A percentile compares a stretch with the other conserved stretches of the same genome.
phyloP scores from a whole-genome alignment of 2,113 vertebrate genomes.

The Peromyscus polionotus region DNA sequence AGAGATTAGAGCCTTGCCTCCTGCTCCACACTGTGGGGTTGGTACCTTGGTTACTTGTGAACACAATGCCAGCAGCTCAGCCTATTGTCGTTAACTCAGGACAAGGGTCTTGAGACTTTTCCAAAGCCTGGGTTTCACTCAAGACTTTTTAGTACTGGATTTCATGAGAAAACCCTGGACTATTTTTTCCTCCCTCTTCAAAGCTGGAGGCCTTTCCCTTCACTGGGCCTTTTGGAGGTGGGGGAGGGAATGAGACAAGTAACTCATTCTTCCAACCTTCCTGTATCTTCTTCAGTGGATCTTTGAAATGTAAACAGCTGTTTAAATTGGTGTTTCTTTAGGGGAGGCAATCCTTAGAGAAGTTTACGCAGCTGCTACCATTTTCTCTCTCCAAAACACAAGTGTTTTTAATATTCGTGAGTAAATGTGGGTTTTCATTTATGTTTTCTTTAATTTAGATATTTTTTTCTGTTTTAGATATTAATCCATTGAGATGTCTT shows the following conservation, averaged over 20 bases:
- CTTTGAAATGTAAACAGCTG: background rate
- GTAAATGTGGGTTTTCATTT: constrained; percentile 42
- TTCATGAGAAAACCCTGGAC: background rate
- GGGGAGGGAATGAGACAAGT: background rate
- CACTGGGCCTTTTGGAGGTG: background rate
- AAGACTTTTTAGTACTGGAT: background rate
- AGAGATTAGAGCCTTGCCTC: background rate
- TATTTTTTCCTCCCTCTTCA: background rate
- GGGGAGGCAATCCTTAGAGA: background rate
- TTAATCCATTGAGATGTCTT: constrained; percentile 62
- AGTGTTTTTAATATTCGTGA: constrained; percentile 58
- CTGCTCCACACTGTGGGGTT: background rate
- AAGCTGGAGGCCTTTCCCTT: background rate
- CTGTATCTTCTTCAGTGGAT: background rate
- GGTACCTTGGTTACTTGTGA: background rate
- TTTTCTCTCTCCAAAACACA: background rate
- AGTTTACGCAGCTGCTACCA: background rate
- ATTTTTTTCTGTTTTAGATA: background rate
- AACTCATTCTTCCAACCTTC: background rate
- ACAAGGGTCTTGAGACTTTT: background rate
- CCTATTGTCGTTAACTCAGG: background rate
- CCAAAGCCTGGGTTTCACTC: background rate
- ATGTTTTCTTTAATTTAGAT: constrained; percentile 32
- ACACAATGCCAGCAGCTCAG: background rate
- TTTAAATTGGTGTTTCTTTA: background rate